phyloP scores from a whole-genome alignment of 2,888 invertebrate genomes.

The Sympetrum striolatum region DNA sequence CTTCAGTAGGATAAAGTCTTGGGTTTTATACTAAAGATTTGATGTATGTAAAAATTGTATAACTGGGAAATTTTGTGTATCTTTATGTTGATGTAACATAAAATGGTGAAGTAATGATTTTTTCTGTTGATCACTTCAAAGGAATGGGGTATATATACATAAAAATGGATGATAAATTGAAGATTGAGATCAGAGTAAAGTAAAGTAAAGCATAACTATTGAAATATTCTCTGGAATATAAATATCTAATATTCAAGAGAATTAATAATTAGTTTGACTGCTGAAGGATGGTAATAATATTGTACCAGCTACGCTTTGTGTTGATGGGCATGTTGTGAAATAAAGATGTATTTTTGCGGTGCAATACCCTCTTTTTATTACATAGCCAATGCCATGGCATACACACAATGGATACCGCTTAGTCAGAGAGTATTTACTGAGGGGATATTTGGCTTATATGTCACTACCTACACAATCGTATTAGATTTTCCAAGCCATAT shows the following conservation, averaged over 20 bases:
- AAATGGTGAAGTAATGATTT: neutral
- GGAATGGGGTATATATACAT: no score
- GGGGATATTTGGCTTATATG: no score
- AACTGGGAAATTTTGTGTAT: neutral
- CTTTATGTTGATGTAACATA: neutral
- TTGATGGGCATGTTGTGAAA: constrained; percentile 37
- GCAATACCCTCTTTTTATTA: neutral
- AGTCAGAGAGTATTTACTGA: no score
- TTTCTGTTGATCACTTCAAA: neutral
- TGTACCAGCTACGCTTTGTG: constrained; percentile 28
- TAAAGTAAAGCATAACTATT: neutral
- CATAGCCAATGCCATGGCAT: no score
- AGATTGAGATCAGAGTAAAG: no score
- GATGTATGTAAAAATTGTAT: neutral
- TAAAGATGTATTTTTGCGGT: constrained; percentile 43
- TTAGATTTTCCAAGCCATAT: no score
- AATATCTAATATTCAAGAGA: neutral
- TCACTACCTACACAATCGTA: no score
- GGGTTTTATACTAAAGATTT: neutral
- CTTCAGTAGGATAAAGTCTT: neutral
- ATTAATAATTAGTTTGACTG: neutral
- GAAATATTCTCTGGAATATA: neutral
- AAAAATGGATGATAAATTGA: no score
- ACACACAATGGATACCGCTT: no score
- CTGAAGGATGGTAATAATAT: neutral